Conservation (phyloP, 2,888 invertebrate genomes). For the Argyresthia goedartella region DNA sequence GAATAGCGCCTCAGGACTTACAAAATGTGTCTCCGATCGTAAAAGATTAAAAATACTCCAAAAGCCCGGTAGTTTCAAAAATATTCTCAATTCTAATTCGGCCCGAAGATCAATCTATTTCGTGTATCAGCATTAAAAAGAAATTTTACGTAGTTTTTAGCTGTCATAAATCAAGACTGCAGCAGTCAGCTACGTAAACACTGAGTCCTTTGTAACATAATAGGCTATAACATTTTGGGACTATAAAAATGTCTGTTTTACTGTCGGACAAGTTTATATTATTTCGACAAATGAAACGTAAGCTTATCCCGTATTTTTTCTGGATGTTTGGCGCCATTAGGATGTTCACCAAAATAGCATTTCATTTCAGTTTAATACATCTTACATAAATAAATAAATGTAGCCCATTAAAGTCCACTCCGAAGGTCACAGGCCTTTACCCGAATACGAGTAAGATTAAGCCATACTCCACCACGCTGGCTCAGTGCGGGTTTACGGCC, state of each 20-base stretch:
- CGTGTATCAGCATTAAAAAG: slow-evolving; percentile 4
- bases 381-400: no score
- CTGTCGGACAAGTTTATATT: slow-evolving; percentile 3
- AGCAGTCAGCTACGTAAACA: slow-evolving; percentile 45
- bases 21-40: background rate
- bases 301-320: background rate
- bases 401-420: no score
- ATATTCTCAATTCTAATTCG: slow-evolving; percentile 36
- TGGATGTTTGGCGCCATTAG: background rate
- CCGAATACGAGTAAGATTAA: no score
- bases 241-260: slow-evolving; percentile 43
- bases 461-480: no score
- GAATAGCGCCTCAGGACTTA: background rate
- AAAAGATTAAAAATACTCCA: background rate
- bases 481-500: no score
- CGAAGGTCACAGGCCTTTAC: no score
- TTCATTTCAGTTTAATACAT: no score
- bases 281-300: slow-evolving; percentile 7
- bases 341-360: background rate
- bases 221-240: slow-evolving; percentile 56
- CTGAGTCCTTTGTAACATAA: slow-evolving; percentile 65
- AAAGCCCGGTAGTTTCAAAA: slow-evolving; percentile 43
- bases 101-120: slow-evolving; percentile 12
- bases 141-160: slow-evolving; percentile 20
- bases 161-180: slow-evolving; percentile 45